Base-by-base conservation (phyloP, 2,888 invertebrate genomes). In the Sericinus montela region DNA sequence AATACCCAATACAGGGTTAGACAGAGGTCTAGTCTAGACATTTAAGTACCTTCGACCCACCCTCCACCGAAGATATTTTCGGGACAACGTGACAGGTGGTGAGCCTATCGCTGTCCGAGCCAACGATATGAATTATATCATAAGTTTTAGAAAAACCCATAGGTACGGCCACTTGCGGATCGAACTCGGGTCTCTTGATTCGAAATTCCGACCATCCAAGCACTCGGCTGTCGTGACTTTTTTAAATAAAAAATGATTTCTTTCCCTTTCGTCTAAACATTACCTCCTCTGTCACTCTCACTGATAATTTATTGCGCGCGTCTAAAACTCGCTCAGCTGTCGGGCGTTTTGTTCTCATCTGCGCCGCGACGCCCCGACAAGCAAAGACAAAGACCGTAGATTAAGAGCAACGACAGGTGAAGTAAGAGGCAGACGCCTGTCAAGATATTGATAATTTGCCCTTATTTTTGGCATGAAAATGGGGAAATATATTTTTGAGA, bases 291-390 rank as follows among this genome's bases (percentile, higher is more conserved):
- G 75, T 70, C 74, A 67, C 63, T 60, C 64, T 62, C 58, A 62
- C 63, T 68, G 73, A 72, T 77, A 75, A 72, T 73, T 75, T 72
- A 72, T 69, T 67, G 67, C 63, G 66, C 65, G 66, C 63, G 67
- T 71, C 67, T 69, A 56, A 56, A 53, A 57, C 55, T 55, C 62
- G 67, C 65, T 67, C 62, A 60, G 55, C 68, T 70, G 76, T 71
- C 67, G 67, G 65, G 69, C 68, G 73, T 72, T 69, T 72, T 72
- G 72, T 80, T 77, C 69, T 59, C 65, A 69, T 67, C 13, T 7
- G 62, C 65, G 69, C 71, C 66, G 65, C 63, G 60, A 72, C 72
- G 69, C 69, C 56, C 59, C 72, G 75, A 61, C 69, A 75, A 62
- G 60, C 74, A 73, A 57, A 72, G 67, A 79, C 79, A 80, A 80